phyloP scores from a whole-genome alignment of 2,113 vertebrate genomes.

The Conger conger region DNA sequence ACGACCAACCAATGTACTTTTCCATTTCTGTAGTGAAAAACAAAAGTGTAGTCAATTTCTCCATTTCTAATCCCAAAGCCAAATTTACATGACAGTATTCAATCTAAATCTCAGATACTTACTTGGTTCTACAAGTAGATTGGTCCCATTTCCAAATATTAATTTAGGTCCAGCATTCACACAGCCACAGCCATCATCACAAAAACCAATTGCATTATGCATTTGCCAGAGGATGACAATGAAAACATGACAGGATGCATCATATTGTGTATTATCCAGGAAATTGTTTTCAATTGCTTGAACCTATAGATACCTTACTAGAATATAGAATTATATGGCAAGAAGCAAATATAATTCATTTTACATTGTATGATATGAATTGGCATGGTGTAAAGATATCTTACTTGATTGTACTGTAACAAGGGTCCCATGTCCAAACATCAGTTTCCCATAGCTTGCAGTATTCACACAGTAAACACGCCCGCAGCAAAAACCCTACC shows the following conservation, averaged over 20 bases:
- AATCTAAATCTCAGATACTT: neutral
- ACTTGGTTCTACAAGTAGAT: slow-evolving; percentile 37
- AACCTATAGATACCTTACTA: too few species aligned
- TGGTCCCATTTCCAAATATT: slow-evolving; percentile 38
- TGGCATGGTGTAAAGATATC: neutral
- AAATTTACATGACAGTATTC: neutral
- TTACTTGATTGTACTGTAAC: slow-evolving; percentile 45
- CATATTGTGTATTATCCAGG: too few species aligned
- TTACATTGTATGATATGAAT: neutral
- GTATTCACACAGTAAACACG: slow-evolving; percentile 39
- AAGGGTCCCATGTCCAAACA: slow-evolving; percentile 37
- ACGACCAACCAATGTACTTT: too few species aligned
- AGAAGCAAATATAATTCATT: too few species aligned
- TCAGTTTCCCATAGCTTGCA: slow-evolving; percentile 12
- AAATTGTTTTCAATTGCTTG: too few species aligned
- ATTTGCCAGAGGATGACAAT: neutral
- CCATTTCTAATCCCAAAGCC: neutral
- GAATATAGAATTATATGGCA: too few species aligned
- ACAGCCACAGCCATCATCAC: neutral
- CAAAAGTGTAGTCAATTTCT: too few species aligned
- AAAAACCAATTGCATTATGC: neutral
- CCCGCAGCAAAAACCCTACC: slow-evolving; percentile 19
- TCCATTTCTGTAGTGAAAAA: too few species aligned
- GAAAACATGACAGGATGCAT: too few species aligned
- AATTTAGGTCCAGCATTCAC: neutral